phyloP scores from a whole-genome alignment of 2,888 invertebrate genomes.

The Linnaemya vulpina region DNA sequence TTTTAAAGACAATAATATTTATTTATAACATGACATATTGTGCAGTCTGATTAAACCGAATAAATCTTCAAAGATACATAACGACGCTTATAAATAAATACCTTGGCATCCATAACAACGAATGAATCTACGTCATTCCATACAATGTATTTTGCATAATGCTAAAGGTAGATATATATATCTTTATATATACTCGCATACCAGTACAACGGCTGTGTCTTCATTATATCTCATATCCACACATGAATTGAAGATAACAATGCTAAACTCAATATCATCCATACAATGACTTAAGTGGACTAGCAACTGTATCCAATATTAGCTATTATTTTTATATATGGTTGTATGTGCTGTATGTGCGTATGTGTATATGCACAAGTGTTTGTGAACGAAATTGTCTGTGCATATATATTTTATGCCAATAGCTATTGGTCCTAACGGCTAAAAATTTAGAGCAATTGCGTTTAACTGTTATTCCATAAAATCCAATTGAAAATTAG shows the following conservation, averaged over 20 bases:
- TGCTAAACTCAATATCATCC: conserved; percentile 12
- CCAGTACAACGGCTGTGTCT: conserved; percentile 11
- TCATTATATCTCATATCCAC: conserved; percentile 17
- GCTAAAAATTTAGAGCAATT: conserved; percentile 64
- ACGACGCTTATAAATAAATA: conserved; percentile 5
- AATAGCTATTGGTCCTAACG: conserved; percentile 46
- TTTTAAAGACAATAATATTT: too few species aligned
- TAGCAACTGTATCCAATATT: conserved; percentile 26
- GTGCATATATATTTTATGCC: conserved; percentile 5
- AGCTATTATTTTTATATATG: background rate
- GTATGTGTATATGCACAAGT: background rate
- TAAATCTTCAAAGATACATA: conserved; percentile 33
- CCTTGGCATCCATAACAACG: background rate
- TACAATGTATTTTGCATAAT: background rate
- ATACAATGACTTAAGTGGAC: conserved; percentile 10
- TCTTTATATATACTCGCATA: background rate
- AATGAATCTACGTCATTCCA: background rate
- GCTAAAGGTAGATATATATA: background rate
- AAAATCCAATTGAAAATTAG: conserved; percentile 72
- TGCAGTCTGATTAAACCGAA: conserved; percentile 28
- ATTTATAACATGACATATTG: conserved; percentile 13
- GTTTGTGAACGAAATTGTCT: conserved; percentile 1
- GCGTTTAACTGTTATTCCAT: conserved; percentile 64
- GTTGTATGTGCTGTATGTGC: background rate
- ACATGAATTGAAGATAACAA: conserved; percentile 2